Conservation (phyloP, 2,888 invertebrate species). For the Drepana falcataria region DNA sequence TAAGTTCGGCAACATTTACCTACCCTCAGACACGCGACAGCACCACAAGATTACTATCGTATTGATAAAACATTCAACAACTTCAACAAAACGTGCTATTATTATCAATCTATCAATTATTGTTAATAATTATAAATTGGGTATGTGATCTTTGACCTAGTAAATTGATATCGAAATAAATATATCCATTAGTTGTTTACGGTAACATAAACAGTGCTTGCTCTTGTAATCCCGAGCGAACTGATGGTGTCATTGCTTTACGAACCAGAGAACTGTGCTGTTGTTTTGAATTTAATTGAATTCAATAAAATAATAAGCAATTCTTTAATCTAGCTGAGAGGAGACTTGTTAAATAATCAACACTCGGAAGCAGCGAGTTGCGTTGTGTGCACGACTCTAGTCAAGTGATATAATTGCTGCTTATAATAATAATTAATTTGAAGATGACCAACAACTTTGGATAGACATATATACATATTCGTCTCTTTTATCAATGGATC, state of each 20-base stretch:
- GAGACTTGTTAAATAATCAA: background rate
- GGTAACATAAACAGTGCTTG: background rate
- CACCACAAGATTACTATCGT: too few relatives aligned
- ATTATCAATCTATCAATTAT: too few relatives aligned
- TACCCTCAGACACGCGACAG: too few relatives aligned
- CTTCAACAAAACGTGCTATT: too few relatives aligned
- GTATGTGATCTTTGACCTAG: background rate
- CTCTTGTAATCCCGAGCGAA: background rate
- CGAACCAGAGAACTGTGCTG: background rate
- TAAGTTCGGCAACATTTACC: too few relatives aligned
- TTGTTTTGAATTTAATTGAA: background rate
- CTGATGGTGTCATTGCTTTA: background rate
- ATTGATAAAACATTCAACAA: too few relatives aligned
- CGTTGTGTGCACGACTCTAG: background rate
- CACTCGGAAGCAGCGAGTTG: background rate
- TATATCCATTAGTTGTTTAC: background rate
- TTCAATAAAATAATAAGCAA: background rate
- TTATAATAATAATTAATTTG: background rate
- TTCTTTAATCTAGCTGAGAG: background rate
- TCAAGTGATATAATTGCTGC: too few relatives aligned
- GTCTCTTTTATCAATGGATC: conserved; percentile 13
- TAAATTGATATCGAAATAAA: background rate
- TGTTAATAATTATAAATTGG: background rate
- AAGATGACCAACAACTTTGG: background rate
- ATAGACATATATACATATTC: background rate